Conservation (phyloP, 1,140 invertebrate genomes). For the Idris sp. region DNA sequence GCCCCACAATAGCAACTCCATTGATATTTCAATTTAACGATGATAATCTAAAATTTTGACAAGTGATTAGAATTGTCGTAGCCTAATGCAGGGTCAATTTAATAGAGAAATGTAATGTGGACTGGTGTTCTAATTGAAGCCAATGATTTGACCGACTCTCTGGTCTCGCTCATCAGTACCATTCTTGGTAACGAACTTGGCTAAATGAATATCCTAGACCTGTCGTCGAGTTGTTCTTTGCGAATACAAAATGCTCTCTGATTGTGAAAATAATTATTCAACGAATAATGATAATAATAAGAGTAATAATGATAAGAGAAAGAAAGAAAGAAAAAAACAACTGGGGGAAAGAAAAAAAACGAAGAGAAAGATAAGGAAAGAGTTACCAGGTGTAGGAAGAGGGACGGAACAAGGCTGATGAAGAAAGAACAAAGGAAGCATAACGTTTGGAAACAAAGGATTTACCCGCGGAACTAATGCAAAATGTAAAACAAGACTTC, state of each 20-base stretch:
- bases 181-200: constrained; percentile 40
- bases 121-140: constrained; percentile 37
- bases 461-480: constrained; percentile 47
- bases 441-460: constrained; percentile 38
- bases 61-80: constrained; percentile 37
- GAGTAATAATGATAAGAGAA: neutral
- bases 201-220: constrained; percentile 31
- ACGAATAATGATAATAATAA: constrained; percentile 15
- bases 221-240: constrained; percentile 7
- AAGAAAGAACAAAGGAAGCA: constrained; percentile 38
- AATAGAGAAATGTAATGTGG: constrained; percentile 22
- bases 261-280: constrained; percentile 37
- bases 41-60: constrained; percentile 45
- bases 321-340: neutral
- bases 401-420: constrained; percentile 29
- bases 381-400: constrained; percentile 18
- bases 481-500: constrained; percentile 57
- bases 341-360: neutral
- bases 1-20: constrained; percentile 20
- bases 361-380: neutral
- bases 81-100: constrained; percentile 24
- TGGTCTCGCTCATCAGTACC: constrained; percentile 23
- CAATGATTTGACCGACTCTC: constrained; percentile 20
- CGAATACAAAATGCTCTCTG: constrained; percentile 10
- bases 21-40: constrained; percentile 35